These are phyloP conservation scores for Channa argus DNA, from an alignment of 2,113 vertebrate genomes.

Conservation along the genomic window DNA sequence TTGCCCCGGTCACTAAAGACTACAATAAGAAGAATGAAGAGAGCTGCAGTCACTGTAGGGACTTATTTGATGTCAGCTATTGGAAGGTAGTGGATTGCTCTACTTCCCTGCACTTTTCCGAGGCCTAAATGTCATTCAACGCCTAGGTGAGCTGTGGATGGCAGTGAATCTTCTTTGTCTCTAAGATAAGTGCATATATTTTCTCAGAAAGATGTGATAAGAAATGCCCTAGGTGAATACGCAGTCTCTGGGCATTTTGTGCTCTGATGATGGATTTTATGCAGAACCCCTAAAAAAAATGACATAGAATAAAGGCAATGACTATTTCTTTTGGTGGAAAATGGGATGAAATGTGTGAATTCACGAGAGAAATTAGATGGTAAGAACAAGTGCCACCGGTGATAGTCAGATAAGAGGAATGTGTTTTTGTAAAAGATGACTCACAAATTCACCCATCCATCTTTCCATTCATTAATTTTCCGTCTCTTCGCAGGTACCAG, in stretches of 20 bases:
- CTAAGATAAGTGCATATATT: slow-evolving; percentile 30
- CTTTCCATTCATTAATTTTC: not conserved
- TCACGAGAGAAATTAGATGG: slow-evolving; percentile 14
- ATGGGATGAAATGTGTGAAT: slow-evolving; percentile 25
- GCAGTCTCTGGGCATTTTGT: slow-evolving; percentile 12
- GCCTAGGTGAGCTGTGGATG: slow-evolving; percentile 23
- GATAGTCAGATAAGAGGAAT: not conserved
- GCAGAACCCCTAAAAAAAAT: slow-evolving; percentile 12
- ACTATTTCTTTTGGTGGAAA: slow-evolving; percentile 28
- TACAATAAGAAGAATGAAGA: slow-evolving; percentile 8
- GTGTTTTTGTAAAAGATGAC: slow-evolving; percentile 2
- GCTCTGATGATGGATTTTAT: slow-evolving; percentile 42
- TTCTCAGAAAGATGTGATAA: slow-evolving; percentile 22
- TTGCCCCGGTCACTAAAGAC: slow-evolving; percentile 15
- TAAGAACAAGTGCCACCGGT: slow-evolving; percentile 1
- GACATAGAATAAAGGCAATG: not conserved
- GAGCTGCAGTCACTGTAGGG: slow-evolving; percentile 32
- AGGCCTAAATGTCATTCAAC: slow-evolving; percentile 41
- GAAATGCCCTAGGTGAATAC: slow-evolving; percentile 29
- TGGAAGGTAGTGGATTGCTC: slow-evolving; percentile 8
- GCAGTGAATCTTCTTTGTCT: slow-evolving; percentile 44
- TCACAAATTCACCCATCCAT: not conserved
- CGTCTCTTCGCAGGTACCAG: not conserved
- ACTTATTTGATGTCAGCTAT: slow-evolving; percentile 26
- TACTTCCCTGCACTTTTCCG: slow-evolving; percentile 29